Base-by-base conservation (phyloP, 1,140 invertebrate species). In the fruit fly (Drosophila melanogaster) region DNA sequence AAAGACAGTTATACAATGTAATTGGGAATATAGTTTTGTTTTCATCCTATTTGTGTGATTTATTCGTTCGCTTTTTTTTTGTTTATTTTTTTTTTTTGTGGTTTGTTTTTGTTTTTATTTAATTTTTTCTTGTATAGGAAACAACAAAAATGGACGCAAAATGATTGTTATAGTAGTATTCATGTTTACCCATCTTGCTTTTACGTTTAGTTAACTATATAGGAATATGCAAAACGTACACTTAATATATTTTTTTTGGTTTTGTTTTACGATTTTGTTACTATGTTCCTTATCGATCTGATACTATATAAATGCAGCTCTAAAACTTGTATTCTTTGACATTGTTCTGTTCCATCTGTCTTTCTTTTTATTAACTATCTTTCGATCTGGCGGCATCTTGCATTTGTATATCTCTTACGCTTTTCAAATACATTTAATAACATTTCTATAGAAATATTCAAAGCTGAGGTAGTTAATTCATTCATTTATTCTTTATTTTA, bases 101-200 rank as follows among this genome's bases (percentile, higher is more conserved):
- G 37, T 38, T 38, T 57, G 60, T 67, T 43, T 62, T 57, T 37
- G 2, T 43, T 53, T 54, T 22, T 22, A 22, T 22, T 11, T 24
- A 37, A 47, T 66, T 30, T 57, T 59, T 44, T 44, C 50, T 79
- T 78, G 64, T 79, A 78, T 81, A 87, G 79, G 79, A 87, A 87
- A 83, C 76, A 87, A 87, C 84, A 73, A 87, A 87, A 87, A 87
- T 89, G 84, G 84, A 87, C 84, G 84, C 84, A 87, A 87, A 87
- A 87, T 87, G 83, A 87, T 81, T 81, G 79, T 81, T 81, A 64
- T 87, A 73, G 64, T 79, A 72, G 47, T 66, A 65, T 40, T 50
- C 49, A 62, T 53, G 59, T 62, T 81, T 60, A 79, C 43, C 56
- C 61, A 74, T 75, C 62, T 81, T 69, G 47, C 41, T 43, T 76